Percentiles rank a stretch among this genome's conserved stretches.
phyloP scores from a whole-genome alignment of 2,888 invertebrate genomes.

The Sphinx pinastri region DNA sequence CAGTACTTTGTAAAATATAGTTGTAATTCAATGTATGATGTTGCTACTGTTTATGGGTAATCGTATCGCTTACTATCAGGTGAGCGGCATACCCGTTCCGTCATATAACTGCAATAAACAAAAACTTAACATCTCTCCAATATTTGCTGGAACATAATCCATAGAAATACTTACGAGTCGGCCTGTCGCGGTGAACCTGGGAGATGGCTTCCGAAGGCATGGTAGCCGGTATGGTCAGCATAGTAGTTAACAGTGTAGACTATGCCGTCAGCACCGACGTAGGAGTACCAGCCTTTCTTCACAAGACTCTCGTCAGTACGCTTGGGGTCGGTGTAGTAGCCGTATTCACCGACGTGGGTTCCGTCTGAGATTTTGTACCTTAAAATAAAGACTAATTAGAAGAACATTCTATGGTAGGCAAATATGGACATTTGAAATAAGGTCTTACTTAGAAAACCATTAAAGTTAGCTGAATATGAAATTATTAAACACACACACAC shows the following conservation, averaged over 20 bases:
- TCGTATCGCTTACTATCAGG: too few relatives aligned
- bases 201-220: constrained; percentile 74
- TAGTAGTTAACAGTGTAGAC: constrained; percentile 74
- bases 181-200: constrained; percentile 73
- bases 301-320: constrained; percentile 69
- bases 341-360: constrained; percentile 75
- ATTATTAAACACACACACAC: too few relatives aligned
- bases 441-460: too few relatives aligned
- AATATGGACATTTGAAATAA: too few relatives aligned
- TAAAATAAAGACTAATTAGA: constrained; percentile 8
- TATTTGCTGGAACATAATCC: too few relatives aligned
- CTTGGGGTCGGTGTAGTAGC: constrained; percentile 66
- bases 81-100: too few relatives aligned
- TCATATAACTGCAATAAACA: too few relatives aligned
- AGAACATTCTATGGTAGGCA: background rate
- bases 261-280: constrained; percentile 68
- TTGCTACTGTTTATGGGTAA: too few relatives aligned
- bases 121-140: too few relatives aligned
- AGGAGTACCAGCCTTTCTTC: constrained; percentile 79
- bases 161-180: constrained; percentile 66
- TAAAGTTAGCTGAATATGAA: too few relatives aligned
- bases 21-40: too few relatives aligned
- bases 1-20: too few relatives aligned
- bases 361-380: constrained; percentile 77
- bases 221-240: constrained; percentile 78